phyloP scores from a whole-genome alignment of 2,797 vertebrate species.

The Atherinosoma microstoma region DNA sequence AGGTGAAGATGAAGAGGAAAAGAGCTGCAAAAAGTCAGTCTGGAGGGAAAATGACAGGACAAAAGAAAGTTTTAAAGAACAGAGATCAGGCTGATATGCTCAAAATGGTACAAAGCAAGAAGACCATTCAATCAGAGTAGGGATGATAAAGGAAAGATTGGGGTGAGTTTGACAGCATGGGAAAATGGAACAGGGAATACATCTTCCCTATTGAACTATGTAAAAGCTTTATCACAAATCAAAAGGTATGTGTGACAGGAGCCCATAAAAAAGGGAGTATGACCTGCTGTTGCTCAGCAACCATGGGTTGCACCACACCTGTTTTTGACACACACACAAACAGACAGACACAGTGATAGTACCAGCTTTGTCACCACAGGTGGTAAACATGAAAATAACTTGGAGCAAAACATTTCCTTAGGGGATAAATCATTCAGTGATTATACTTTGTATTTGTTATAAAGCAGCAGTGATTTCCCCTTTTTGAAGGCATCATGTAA shows the following conservation, averaged over 20 bases:
- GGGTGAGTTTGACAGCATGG: background rate
- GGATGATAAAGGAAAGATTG: background rate
- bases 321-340: slow-evolving; percentile 1
- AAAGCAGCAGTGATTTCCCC: slow-evolving; percentile 2
- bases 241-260: background rate
- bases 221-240: background rate
- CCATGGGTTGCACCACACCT: background rate
- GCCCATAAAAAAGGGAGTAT: background rate
- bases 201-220: background rate
- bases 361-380: background rate
- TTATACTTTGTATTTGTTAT: slow-evolving; percentile 10
- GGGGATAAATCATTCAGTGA: background rate
- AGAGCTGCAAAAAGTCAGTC: background rate
- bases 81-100: background rate
- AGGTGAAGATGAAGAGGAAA: background rate
- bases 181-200: background rate
- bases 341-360: background rate
- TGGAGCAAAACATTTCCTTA: slow-evolving; percentile 9
- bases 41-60: background rate
- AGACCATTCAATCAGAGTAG: background rate
- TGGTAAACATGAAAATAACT: background rate
- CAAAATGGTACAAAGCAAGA: background rate
- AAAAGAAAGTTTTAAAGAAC: background rate
- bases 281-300: background rate
- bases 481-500: background rate